Conservation (phyloP, 2,797 vertebrate species). For the Pipistrellus kuhlii region DNA sequence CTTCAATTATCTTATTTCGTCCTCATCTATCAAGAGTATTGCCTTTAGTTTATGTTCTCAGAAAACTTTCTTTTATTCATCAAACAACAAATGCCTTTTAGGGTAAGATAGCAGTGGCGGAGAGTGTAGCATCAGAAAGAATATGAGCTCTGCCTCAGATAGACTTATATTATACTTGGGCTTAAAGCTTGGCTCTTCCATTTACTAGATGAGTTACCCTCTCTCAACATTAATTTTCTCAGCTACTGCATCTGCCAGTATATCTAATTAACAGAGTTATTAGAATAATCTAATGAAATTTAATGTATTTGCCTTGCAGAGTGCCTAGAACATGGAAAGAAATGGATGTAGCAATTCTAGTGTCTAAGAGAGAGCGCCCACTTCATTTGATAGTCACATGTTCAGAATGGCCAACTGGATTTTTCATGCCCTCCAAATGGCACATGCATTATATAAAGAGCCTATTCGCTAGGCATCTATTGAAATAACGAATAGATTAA, state of each 20-base stretch:
- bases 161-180: not conserved
- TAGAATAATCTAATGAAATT: not conserved
- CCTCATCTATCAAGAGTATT: not conserved
- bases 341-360: not conserved
- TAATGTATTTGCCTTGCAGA: not conserved
- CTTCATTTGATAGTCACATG: not conserved
- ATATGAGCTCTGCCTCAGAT: not conserved
- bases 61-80: not conserved
- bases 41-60: not conserved
- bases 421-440: not conserved
- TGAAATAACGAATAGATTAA: not conserved
- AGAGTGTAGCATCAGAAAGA: not conserved
- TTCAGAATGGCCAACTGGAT: not conserved
- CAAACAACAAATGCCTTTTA: not conserved
- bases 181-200: not conserved
- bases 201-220: not conserved
- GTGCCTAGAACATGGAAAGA: not conserved
- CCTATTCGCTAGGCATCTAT: not conserved
- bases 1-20: not conserved
- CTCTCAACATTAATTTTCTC: not conserved
- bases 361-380: not conserved
- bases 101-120: not conserved
- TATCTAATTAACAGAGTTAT: not conserved
- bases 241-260: not conserved
- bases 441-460: not conserved